These are phyloP conservation scores for Drosophila prostipennis DNA, from an alignment of 2,888 invertebrate genomes.

Conservation along the genomic window DNA sequence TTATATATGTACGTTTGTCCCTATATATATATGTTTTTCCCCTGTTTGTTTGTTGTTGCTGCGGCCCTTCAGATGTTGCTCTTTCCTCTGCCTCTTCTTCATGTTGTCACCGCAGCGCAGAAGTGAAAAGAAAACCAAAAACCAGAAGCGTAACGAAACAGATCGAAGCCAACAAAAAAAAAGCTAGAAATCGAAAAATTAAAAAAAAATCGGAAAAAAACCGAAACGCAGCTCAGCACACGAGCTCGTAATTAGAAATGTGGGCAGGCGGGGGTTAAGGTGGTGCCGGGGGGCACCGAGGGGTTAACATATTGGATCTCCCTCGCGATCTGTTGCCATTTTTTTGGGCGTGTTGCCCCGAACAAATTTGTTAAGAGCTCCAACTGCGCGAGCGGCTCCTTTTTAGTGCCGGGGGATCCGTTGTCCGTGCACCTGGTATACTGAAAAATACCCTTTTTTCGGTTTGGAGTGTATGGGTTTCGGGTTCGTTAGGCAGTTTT, in stretches of 20 bases:
- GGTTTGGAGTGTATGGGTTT: neutral
- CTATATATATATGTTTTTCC: slow-evolving; percentile 22
- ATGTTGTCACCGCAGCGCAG: slow-evolving; percentile 71
- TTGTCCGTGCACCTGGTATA: slow-evolving; percentile 45
- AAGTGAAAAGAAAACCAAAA: slow-evolving; percentile 77
- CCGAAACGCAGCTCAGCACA: slow-evolving; percentile 58
- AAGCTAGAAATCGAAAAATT: neutral
- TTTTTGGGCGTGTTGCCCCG: slow-evolving; percentile 79
- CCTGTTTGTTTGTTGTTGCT: slow-evolving; percentile 42
- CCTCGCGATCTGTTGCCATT: slow-evolving; percentile 29
- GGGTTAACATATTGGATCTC: slow-evolving; percentile 36
- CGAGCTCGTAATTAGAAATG: slow-evolving; percentile 80
- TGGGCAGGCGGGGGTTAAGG: slow-evolving; percentile 15
- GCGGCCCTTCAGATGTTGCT: slow-evolving; percentile 66
- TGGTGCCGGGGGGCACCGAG: neutral
- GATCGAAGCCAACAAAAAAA: slow-evolving; percentile 65
- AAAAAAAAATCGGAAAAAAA: slow-evolving; percentile 21
- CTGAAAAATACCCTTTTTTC: slow-evolving; percentile 3
- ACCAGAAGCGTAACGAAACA: slow-evolving; percentile 83
- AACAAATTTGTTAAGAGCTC: slow-evolving; percentile 83
- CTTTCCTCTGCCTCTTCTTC: slow-evolving; percentile 46
- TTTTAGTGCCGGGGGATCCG: slow-evolving; percentile 63
- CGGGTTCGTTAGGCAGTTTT: no score
- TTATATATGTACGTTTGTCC: slow-evolving; percentile 1
- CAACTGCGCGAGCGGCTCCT: slow-evolving; percentile 81